Percentiles rank a stretch among this genome's conserved stretches.
Conservation (phyloP, 2,797 vertebrate genomes). For the Paguma larvata region DNA sequence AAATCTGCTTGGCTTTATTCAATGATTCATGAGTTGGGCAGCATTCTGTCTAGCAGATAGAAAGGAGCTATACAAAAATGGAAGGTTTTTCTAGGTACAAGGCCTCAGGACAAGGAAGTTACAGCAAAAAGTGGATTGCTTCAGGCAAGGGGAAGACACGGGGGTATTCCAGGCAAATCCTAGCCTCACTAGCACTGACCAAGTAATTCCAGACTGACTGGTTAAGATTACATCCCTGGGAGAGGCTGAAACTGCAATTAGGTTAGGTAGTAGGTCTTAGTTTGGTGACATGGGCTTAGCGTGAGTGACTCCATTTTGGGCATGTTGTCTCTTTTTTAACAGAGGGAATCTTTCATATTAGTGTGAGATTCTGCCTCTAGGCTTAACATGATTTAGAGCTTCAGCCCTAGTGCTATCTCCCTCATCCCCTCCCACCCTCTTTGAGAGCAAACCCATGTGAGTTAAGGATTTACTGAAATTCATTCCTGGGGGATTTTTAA, state of each 20-base stretch:
- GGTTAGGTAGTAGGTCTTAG: neutral
- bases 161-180: neutral
- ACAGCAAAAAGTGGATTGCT: neutral
- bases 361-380: neutral
- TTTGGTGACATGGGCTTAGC: neutral
- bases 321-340: neutral
- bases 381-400: neutral
- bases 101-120: neutral
- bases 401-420: neutral
- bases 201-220: neutral
- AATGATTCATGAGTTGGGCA: neutral
- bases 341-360: neutral
- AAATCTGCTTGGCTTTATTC: neutral
- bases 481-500: neutral
- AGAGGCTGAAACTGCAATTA: neutral
- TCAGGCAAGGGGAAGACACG: neutral
- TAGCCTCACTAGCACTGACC: neutral
- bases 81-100: neutral
- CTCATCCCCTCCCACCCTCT: neutral
- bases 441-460: neutral
- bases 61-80: neutral
- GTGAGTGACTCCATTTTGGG: neutral
- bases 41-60: neutral
- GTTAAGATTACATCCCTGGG: neutral
- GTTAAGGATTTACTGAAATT: slow-evolving; percentile 5